Evolutionary conservation across 2,113 vertebrate genomes (phyloP), one percentile per base, ranked within the genome.

Genomic region (Catharus bicknelli): DNA sequence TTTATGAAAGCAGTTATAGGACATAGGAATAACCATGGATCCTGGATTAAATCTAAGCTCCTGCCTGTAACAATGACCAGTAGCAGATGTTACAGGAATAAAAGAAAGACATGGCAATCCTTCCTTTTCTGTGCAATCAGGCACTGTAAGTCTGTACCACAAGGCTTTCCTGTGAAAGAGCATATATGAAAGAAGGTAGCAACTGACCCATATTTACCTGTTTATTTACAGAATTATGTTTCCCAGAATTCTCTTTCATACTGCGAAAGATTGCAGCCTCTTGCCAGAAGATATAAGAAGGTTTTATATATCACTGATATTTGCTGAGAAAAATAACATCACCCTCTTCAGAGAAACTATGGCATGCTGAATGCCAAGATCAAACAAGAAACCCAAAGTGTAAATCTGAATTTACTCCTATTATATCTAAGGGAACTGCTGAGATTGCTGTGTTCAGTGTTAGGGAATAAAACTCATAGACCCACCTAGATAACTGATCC

Each of bases 21-120:
- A 86, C 72, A 34, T 17, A 48, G 47, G 47, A 94, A 67, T 83
- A 83, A 64, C 69, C 61, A 19, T 29, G 16, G 50, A 29, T 63
- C 86, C 64, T 90, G 89, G 47, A 75, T 90, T 88, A 90, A 83
- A 95, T 94, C 77, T 90, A 91, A 94, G 45, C 45, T 32, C 17
- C 17, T 1, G 43, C 40, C 76, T 74, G 43, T 55, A 83, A 70
- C 13, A 11, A 57, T 87, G 91, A 95, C 93, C 91, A 73, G 87
- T 79, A 95, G 91, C 90, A 96, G 91, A 95, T 79, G 81, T 87
- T 82, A 89, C 0, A 1, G 62, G 42, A 92, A 53, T 64, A 82
- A 53, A 84, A 92, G 72, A 70, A 88, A 83, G 62, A 61, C 50
- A 45, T 19, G 38, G 62, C 19, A 82, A 66, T 19, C 38, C 22